Evolutionary conservation across 2,797 vertebrate species (phyloP), one percentile per base, ranked within the genome.

Genomic region (Falco columbarius): DNA sequence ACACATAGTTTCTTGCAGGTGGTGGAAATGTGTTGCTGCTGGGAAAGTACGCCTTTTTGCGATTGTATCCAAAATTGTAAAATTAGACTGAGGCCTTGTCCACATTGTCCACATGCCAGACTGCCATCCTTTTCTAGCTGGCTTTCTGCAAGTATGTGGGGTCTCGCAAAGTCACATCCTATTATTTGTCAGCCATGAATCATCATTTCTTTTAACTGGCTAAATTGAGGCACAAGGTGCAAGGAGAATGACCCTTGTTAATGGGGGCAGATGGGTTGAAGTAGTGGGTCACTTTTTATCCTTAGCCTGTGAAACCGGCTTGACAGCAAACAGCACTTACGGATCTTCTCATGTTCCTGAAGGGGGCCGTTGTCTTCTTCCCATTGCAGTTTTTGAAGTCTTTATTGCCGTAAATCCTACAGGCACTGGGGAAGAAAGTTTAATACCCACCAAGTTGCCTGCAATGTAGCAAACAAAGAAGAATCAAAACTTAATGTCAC

Each of bases 231-330:
- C 88, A 58, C 46, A 86, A 83, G 34, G 77, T 93, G 34, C 40
- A 74, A 77, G 70, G 59, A 81, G 62, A 94, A 74, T 86, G 75
- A 93, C 75, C 62, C 22, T 87, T 26, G 32, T 91, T 92, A 82
- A 61, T 89, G 62, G 81, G 58, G 75, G 65, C 38, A 81, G 27
- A 73, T 40, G 21, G 47, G n/a, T 86, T 93, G 68, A 87, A 86
- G 58, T 65, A 68, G 27, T 65, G 71, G 62, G 75, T 93, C 61
- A 70, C 34, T 68, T 91, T 95, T 97, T 90, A 91, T 92, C 32
- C 32, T 18, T 75, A 29, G 10, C 16, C 65, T 81, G 20, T 8
- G 4, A 67, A 93, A 91, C 55, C 6, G 6, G 14, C 46, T 89
- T 88, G 96, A 87, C 77, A 77, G 86, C 61, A 75, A 85, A 10